A percentile compares a stretch with the other conserved stretches of the same genome.
phyloP scores from a whole-genome alignment of 2,888 invertebrate species.

The Choristoneura rosaceana region DNA sequence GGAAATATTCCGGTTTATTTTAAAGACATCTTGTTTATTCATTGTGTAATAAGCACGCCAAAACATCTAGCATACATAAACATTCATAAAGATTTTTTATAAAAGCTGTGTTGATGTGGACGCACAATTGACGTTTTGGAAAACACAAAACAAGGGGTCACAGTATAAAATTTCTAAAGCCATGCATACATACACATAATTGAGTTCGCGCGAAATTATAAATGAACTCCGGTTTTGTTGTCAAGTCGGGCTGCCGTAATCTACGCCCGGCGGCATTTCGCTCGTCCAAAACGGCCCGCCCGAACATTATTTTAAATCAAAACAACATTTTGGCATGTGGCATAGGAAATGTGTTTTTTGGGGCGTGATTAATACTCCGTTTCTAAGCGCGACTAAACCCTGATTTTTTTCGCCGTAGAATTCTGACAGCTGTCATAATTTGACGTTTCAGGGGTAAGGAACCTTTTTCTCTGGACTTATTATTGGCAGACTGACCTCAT shows the following conservation, averaged over 20 bases:
- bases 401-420: no score
- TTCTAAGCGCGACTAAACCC: background rate
- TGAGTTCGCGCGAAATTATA: constrained; percentile 45
- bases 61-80: no score
- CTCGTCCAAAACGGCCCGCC: constrained; percentile 37
- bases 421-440: no score
- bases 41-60: no score
- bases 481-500: no score
- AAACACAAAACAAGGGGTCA: constrained; percentile 19
- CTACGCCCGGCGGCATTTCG: constrained; percentile 41
- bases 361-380: constrained; percentile 1
- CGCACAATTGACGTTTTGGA: constrained; percentile 26
- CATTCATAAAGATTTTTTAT: no score
- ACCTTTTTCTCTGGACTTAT: no score
- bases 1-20: no score
- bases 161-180: constrained; percentile 37
- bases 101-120: background rate
- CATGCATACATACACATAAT: constrained; percentile 44
- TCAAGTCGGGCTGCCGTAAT: constrained; percentile 42
- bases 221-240: constrained; percentile 46
- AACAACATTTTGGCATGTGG: constrained; percentile 38
- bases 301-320: constrained; percentile 44
- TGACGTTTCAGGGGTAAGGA: no score
- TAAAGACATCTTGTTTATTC: no score
- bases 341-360: constrained; percentile 18